Base-by-base conservation (phyloP, 2,797 vertebrate species). In the Falco cherrug region DNA sequence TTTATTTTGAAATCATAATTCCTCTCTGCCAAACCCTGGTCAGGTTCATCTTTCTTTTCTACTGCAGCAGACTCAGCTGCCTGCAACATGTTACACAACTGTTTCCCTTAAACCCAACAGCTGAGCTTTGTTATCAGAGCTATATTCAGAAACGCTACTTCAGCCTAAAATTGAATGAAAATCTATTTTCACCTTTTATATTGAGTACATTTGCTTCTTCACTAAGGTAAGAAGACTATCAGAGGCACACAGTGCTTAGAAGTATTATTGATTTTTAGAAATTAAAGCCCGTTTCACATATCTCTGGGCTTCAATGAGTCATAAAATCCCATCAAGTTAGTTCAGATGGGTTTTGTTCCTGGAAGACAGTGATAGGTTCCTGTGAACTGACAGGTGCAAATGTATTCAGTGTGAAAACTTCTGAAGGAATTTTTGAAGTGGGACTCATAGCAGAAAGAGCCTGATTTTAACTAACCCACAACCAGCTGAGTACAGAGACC, bases 231-330 rank as follows among this genome's bases (percentile, higher is more conserved):
- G n/a, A 83, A 87, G 64, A 70, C 88, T 73, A 73, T 65, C 80
- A 81, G 71, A 93, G 54, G 61, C 47, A 84, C 59, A 87, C 18
- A 60, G 13, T 63, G 26, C 86, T 94, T 91, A 63, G 85, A 93
- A 14, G 15, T 67, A 53, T 60, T 93, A 95, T 87, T 91, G 95
- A 96, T 93, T 95, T 96, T 92, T 81, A 92, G 80, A 95, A 97
- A 96, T 94, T 93, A 96, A 96, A 95, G 88, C 61, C 51, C 74
- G 70, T 93, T 96, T 89, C 95, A 83, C 75, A 61, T 61, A 84
- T 64, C 88, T 88, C 37, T 41, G 57, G 59, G 80, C 65, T 92
- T 96, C 87, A 69, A 28, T 86, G 94, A 95, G 73, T 94, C 59
- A 94, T 79, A 84, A 90, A 95, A 84, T 61, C 59, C 81, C 64